Evolutionary conservation across 2,113 vertebrate genomes (phyloP), one percentile per base, ranked within the genome.

Genomic region (Syrmaticus mikado): DNA sequence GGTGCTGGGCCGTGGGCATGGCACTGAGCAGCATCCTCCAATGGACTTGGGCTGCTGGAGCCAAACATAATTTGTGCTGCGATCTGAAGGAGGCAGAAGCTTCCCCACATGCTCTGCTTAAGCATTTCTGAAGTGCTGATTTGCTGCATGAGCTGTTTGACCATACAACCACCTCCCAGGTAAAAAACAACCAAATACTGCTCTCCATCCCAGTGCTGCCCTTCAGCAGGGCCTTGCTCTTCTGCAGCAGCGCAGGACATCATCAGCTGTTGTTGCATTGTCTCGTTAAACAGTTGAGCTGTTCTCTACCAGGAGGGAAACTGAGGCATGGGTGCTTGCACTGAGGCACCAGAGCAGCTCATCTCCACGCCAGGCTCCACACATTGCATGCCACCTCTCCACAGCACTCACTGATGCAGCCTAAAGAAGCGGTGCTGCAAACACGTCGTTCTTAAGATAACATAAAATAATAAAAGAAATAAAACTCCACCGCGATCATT

Each of bases 401-500:
- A 0, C 9, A 25, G 82, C 5, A 0, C 38, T 41, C 5, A 21
- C 91, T 48, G 38, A 85, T 18, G 40, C 52, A 86, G 94, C 93
- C 83, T 14, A 72, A 93, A 88, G 80, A 8, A 93, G 68, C 7
- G 12, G 57, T 74, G 82, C 88, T 5, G 13, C 24, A 10, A 80
- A 81, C 11, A 6, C 52, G 81, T 52, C 95, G 78, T 41, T 90
- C 93, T 46, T 55, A 48, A 91, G 87, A 73, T 5, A 93, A 22
- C 53, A 8, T 2, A 28, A 83, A 87, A 92, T 62, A 53, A 70
- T 25, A 25, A 48, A 36, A 79, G 86, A 65, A 92, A 17, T 73
- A 58, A 55, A 85, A 68, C 8, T 0, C 45, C 20, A n/a, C 6
- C 8, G 74, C 78, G 36, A 81, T 48, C 92, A 93, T 61, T 64